A percentile compares a stretch with the other conserved stretches of the same genome.
phyloP scores from a whole-genome alignment of 2,113 vertebrate species.

The Oncorhynchus mykiss region DNA sequence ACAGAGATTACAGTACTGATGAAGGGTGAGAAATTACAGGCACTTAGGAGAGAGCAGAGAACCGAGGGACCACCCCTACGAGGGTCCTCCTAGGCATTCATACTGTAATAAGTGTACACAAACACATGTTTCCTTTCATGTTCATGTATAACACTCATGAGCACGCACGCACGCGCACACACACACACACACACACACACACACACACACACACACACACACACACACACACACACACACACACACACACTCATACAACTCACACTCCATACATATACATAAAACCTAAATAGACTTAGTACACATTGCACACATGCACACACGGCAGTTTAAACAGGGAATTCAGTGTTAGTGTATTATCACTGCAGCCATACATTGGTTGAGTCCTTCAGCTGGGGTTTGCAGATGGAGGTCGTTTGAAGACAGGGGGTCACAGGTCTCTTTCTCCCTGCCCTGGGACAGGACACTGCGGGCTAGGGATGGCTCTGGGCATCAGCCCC shows the following conservation, averaged over 20 bases:
- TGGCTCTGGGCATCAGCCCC: slow-evolving; percentile 56
- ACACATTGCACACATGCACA: not conserved
- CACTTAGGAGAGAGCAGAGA: slow-evolving; percentile 66
- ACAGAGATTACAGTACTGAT: slow-evolving; percentile 68
- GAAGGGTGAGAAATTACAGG: slow-evolving; percentile 72
- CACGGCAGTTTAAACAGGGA: not conserved
- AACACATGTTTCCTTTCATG: slow-evolving; percentile 13
- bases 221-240: not conserved
- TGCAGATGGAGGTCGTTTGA: slow-evolving; percentile 45
- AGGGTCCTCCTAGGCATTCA: slow-evolving; percentile 29
- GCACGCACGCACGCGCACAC: not conserved
- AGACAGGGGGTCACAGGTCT: slow-evolving; percentile 50
- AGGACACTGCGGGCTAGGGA: slow-evolving; percentile 36
- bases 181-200: slow-evolving; percentile 1
- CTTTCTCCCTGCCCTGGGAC: slow-evolving; percentile 44
- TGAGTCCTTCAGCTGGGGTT: slow-evolving; percentile 35
- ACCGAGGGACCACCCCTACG: slow-evolving; percentile 61
- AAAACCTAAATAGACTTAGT: not conserved
- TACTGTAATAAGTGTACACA: slow-evolving; percentile 33
- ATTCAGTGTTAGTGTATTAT: not conserved
- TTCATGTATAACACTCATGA: not conserved
- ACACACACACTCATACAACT: not conserved
- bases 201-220: not conserved
- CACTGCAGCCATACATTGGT: slow-evolving; percentile 12
- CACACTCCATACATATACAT: not conserved